Base-by-base conservation (phyloP, 2,797 vertebrate genomes). In the Hoplostethus atlanticus region DNA sequence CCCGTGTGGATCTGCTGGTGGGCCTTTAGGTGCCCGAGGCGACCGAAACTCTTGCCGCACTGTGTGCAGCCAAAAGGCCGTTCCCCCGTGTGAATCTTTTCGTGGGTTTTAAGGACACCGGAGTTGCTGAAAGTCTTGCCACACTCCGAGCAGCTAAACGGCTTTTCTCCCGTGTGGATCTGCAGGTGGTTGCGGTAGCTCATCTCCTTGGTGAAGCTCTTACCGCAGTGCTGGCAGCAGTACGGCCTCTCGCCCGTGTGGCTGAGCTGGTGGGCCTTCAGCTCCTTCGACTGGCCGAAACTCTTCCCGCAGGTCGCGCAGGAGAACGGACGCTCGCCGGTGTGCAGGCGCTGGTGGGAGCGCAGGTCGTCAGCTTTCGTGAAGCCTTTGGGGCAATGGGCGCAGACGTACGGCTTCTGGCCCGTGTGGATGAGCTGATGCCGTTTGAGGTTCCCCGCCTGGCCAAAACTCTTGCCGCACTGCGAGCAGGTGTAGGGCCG, bases 1-100 rank as follows among this genome's bases (percentile, higher is more conserved):
- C 94, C 94, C 1, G 94, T 94, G 90, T 95, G 95, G 80, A 95
- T 95, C 85, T 95, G 95, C 92, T 94, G 94, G 93, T 95, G 95
- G 1, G 94, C 94, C 89, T 95, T 95, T 71, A 95, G 93, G 83
- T 95, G 95, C 57, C 94, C 95, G 25, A 95, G 90, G 57, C 94
- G 95, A 17, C 93, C 94, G 48, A 95, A 95, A 86, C 94, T 95
- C 87, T 95, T 95, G 7, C 95, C 95, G 55, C 95, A 95, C 88
- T 95, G 94, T 42, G 92, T 94, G 91, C 94, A 95, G 86, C 92
- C 92, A 10, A 94, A 95, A 1, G 94, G 94, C 79, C 92, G 87
- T 83, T 91, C 94, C 1, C 95, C 95, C 1, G 91, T 78, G 87
- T 95, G 95, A 84, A 95, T 95, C 92, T 93, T 95, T 92, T 95